Conservation (phyloP, 2,113 vertebrate species). For the Heptranchias perlo region DNA sequence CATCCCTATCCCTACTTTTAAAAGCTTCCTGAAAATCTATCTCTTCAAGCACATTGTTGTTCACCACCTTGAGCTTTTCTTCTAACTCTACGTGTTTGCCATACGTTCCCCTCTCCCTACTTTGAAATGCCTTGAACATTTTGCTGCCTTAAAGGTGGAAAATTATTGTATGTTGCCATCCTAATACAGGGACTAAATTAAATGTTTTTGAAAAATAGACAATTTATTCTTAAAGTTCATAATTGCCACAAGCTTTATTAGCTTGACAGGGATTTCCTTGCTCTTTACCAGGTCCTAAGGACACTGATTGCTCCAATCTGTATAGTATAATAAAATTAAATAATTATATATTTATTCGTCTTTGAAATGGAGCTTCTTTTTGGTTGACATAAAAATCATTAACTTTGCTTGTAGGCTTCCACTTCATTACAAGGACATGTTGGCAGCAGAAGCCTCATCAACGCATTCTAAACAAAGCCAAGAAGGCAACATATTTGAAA, state of each 20-base stretch:
- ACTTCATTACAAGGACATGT: too few relatives aligned
- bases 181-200: not conserved
- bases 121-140: not conserved
- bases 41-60: not conserved
- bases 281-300: too few relatives aligned
- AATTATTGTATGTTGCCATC: not conserved
- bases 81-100: not conserved
- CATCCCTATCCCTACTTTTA: not conserved
- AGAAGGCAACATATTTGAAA: too few relatives aligned
- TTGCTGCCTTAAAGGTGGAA: not conserved
- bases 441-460: too few relatives aligned
- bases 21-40: not conserved
- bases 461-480: too few relatives aligned
- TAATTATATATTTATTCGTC: too few relatives aligned
- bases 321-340: too few relatives aligned
- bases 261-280: too few relatives aligned
- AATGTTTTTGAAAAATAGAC: not conserved
- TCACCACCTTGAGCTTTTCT: not conserved
- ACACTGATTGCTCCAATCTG: too few relatives aligned
- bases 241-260: not conserved
- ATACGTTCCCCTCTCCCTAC: not conserved
- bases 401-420: too few relatives aligned
- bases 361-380: too few relatives aligned
- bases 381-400: too few relatives aligned
- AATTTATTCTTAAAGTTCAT: not conserved